Percentiles rank a stretch among this genome's conserved stretches.
These are phyloP conservation scores for Pardalotus punctatus DNA, from an alignment of 2,113 vertebrate species.

Conservation along the genomic window DNA sequence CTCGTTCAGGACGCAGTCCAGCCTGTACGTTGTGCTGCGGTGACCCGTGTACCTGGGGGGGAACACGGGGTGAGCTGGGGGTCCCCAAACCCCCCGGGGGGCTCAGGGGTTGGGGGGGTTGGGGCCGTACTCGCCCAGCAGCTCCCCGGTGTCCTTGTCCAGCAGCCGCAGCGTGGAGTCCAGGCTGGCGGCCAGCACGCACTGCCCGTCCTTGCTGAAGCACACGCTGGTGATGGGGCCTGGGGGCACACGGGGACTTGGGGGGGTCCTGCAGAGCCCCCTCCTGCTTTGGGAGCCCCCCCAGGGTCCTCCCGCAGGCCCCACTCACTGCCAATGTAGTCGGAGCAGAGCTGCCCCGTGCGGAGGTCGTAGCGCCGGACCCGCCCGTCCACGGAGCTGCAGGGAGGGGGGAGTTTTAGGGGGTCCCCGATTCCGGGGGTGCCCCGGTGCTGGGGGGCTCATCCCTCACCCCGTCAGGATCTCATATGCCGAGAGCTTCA, in stretches of 20 bases:
- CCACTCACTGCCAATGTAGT: slow-evolving; percentile 88
- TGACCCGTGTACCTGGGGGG: slow-evolving; percentile 80
- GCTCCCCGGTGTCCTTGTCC: slow-evolving; percentile 91
- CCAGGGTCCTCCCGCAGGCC: rapidly evolving
- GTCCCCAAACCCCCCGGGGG: rapidly evolving
- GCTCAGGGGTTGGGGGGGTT: rapidly evolving
- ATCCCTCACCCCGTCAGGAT: slow-evolving; percentile 84
- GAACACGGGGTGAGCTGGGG: rapidly evolving
- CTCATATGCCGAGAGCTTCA: slow-evolving; percentile 86
- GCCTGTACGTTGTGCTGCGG: slow-evolving; percentile 86
- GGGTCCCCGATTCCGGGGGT: rapidly evolving
- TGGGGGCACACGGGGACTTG: not conserved
- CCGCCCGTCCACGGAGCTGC: slow-evolving; percentile 82
- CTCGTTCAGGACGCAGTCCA: slow-evolving; percentile 89
- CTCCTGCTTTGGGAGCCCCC: rapidly evolving
- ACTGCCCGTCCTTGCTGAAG: slow-evolving; percentile 90
- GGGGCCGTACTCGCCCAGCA: slow-evolving; percentile 87
- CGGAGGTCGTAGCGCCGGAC: slow-evolving; percentile 89
- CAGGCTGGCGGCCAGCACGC: slow-evolving; percentile 82
- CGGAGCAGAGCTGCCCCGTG: slow-evolving; percentile 83
- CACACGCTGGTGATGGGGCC: slow-evolving; percentile 94
- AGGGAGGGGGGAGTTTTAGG: not conserved
- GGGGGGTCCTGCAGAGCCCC: not conserved
- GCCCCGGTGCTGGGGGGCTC: rapidly evolving
- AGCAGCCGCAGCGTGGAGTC: slow-evolving; percentile 87